A percentile compares a stretch with the other conserved stretches of the same genome.
phyloP scores from a whole-genome alignment of 2,888 invertebrate genomes.

The Drosophila melanosoma region DNA sequence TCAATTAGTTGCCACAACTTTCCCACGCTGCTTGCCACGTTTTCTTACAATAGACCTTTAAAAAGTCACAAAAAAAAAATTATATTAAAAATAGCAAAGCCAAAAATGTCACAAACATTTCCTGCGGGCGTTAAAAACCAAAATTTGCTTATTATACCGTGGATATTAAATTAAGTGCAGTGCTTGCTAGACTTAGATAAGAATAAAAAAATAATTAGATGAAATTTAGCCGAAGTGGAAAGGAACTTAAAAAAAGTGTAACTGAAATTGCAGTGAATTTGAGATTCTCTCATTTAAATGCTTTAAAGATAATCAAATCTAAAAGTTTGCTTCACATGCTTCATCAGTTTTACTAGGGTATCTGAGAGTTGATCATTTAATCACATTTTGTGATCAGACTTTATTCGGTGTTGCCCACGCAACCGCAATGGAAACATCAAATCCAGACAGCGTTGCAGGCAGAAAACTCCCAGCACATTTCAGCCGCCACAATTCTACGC shows the following conservation, averaged over 20 bases:
- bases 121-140: conserved; percentile 59
- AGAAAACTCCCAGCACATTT: not conserved
- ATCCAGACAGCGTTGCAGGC: conserved; percentile 12
- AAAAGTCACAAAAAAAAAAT: conserved; percentile 8
- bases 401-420: conserved; percentile 53
- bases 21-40: conserved; percentile 66
- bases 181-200: not conserved
- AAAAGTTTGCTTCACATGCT: not conserved
- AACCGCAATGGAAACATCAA: conserved; percentile 60
- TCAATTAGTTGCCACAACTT: conserved; percentile 47
- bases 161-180: not conserved
- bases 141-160: conserved; percentile 18
- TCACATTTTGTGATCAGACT: not conserved
- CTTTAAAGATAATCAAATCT: not conserved
- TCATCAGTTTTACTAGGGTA: conserved; percentile 12
- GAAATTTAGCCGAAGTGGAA: not conserved
- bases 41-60: not conserved
- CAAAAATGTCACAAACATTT: conserved; percentile 26
- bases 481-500: not conserved
- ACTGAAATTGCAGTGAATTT: not conserved
- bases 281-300: not conserved
- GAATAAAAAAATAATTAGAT: not conserved
- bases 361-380: not conserved
- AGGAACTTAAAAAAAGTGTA: not conserved
- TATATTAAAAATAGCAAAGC: conserved; percentile 8